Evolutionary conservation across 2,888 invertebrate genomes (phyloP).

Genomic region (Apocheima hispidaria): DNA sequence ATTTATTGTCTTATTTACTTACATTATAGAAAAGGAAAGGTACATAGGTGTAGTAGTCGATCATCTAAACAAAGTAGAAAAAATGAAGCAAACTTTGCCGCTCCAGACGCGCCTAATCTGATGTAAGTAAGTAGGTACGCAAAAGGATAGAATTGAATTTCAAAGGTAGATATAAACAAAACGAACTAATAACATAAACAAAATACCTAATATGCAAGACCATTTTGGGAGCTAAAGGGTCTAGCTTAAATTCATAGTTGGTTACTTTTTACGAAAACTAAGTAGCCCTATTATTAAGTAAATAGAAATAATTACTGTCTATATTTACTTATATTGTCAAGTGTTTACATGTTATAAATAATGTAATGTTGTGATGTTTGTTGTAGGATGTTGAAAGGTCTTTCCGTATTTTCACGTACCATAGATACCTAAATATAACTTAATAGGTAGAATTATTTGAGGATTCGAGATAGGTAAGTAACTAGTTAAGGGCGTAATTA

Average conservation of each 20-base stretch:
- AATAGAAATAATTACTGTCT: constrained; percentile 1
- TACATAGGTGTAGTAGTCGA: neutral
- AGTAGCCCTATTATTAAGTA: neutral
- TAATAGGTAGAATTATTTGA: neutral
- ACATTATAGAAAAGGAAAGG: neutral
- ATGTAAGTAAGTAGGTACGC: too few species aligned
- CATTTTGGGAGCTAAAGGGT: too few species aligned
- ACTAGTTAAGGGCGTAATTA: constrained; percentile 2
- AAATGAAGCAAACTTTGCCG: too few species aligned
- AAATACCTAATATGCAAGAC: too few species aligned
- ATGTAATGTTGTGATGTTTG: constrained; percentile 19
- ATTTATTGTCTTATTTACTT: neutral
- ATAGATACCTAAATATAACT: neutral
- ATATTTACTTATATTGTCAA: constrained; percentile 2
- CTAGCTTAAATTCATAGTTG: too few species aligned
- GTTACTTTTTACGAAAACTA: too few species aligned
- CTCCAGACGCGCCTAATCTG: too few species aligned
- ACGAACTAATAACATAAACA: too few species aligned
- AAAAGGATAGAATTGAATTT: too few species aligned
- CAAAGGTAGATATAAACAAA: too few species aligned
- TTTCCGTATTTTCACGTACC: constrained; percentile 9
- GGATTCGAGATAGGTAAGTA: neutral
- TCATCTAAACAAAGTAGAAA: neutral
- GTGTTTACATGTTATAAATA: constrained; percentile 20
- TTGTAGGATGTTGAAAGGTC: constrained; percentile 10